Base-by-base conservation (phyloP, 2,888 invertebrate genomes). In the Caenorhabditis virilis region DNA sequence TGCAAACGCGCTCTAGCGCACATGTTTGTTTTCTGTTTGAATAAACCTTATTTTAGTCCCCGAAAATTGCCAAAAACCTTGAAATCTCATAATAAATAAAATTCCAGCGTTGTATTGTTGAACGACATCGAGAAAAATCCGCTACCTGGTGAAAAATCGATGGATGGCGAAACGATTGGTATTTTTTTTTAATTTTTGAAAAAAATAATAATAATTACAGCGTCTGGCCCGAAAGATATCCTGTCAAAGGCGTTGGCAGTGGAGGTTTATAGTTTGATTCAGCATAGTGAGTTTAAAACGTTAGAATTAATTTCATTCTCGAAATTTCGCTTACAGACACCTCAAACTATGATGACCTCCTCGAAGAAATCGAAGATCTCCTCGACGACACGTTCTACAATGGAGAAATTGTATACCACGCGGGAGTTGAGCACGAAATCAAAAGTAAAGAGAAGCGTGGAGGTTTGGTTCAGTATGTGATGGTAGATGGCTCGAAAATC, bases 211-310 rank as follows among this genome's bases (percentile, higher is more conserved):
- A n/a, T n/a, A n/a, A n/a, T n/a, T n/a, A n/a, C 18, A 9, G 18
- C 15, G n/a, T 48, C 55, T 26, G 26, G 45, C 4, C 56, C 61
- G 38, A 55, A 39, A 38, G 35, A 50, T 11, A 46, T 62, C 18
- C 18, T 39, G 39, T 7, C 18, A 4, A 42, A 42, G 4, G 26
- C 25, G 4, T 25, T 42, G 26, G 62, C 56, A 27, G 38, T 53
- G 7, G 62, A 62, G 33, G 48, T 62, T 0, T 62, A 53, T 51
- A 45, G 48, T 16, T 53, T 57, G 26, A 38, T 62, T 35, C 52
- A 62, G n/a, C 46, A 62, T 22, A 51, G 56, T 62, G 18, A 56
- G 61, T 49, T n/a, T n/a, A n/a, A n/a, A n/a, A n/a, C n/a, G n/a
- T n/a, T n/a, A n/a, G n/a, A n/a, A n/a, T n/a, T n/a, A n/a, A n/a